phyloP scores from a whole-genome alignment of 2,113 vertebrate genomes.

The Ophiodon elongatus region DNA sequence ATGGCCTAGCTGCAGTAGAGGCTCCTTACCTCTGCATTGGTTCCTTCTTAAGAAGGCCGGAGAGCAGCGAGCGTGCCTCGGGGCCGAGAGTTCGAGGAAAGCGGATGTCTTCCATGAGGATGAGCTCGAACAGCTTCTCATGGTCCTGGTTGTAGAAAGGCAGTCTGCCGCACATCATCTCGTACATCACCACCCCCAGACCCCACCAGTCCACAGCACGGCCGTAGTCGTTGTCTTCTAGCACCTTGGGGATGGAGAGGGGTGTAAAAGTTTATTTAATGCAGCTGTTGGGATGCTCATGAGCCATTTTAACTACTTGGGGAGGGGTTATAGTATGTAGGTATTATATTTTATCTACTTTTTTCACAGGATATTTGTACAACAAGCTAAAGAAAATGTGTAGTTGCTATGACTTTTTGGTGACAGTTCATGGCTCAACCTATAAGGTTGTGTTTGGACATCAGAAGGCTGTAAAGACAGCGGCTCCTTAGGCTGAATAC shows the following conservation, averaged over 20 bases:
- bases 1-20: not conserved
- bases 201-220: conserved; percentile 97
- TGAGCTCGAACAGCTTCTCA: conserved; percentile 95
- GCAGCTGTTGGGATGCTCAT: not conserved
- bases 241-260: conserved; percentile 81
- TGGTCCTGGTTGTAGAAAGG: conserved; percentile 98
- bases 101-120: conserved; percentile 95
- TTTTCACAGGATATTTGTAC: not conserved
- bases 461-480: conserved; percentile 29
- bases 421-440: not conserved
- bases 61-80: conserved; percentile 89
- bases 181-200: conserved; percentile 95
- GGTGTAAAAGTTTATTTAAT: not conserved
- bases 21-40: conserved; percentile 88
- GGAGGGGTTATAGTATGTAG: not conserved
- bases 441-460: conserved; percentile 14
- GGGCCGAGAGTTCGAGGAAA: conserved; percentile 91
- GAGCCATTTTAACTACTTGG: not conserved
- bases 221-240: conserved; percentile 95
- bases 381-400: conserved; percentile 4
- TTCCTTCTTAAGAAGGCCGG: conserved; percentile 93
- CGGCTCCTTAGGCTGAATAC: conserved; percentile 35
- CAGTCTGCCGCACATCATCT: conserved; percentile 95
- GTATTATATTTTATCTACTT: not conserved
- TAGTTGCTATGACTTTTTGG: not conserved